These are phyloP conservation scores for Acanthurus lineatus DNA, from an alignment of 2,797 vertebrate genomes.

Conservation along the genomic window DNA sequence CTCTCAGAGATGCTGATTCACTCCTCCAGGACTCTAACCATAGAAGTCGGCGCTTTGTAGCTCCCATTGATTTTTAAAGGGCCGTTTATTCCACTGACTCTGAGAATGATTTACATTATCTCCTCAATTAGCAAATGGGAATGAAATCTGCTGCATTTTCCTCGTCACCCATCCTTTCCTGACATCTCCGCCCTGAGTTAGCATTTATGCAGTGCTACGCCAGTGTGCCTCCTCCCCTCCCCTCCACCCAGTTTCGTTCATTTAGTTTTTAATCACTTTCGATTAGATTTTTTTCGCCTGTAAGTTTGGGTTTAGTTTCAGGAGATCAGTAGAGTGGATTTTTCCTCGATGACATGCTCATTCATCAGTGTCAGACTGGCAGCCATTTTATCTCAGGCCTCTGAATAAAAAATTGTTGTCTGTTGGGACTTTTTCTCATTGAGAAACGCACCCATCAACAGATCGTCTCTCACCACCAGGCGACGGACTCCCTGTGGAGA, in stretches of 20 bases:
- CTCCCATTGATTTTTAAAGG: slow-evolving; percentile 80
- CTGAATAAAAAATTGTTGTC: slow-evolving; percentile 70
- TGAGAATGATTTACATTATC: slow-evolving; percentile 85
- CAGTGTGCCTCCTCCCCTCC: background rate
- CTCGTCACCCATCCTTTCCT: slow-evolving; percentile 42
- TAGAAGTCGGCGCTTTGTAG: slow-evolving; percentile 45
- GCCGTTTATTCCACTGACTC: slow-evolving; percentile 70
- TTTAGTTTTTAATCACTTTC: slow-evolving; percentile 71
- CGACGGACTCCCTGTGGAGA: slow-evolving; percentile 28
- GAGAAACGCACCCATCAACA: slow-evolving; percentile 56
- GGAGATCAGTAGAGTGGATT: slow-evolving; percentile 64
- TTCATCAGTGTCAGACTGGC: slow-evolving; percentile 78
- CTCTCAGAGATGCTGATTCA: slow-evolving; percentile 72
- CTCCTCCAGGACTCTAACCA: slow-evolving; percentile 46
- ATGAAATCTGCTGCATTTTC: slow-evolving; percentile 60
- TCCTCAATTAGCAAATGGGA: slow-evolving; percentile 87
- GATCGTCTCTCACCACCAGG: slow-evolving; percentile 27
- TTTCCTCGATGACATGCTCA: slow-evolving; percentile 58
- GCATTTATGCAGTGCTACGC: slow-evolving; percentile 27
- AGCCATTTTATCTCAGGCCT: slow-evolving; percentile 65
- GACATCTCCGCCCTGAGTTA: slow-evolving; percentile 54
- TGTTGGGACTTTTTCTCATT: slow-evolving; percentile 47
- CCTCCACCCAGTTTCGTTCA: slow-evolving; percentile 23
- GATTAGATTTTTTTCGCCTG: slow-evolving; percentile 69
- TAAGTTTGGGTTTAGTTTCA: slow-evolving; percentile 58